A percentile compares a stretch with the other conserved stretches of the same genome.
phyloP scores from a whole-genome alignment of 2,888 invertebrate genomes.

The Idaea straminata region DNA sequence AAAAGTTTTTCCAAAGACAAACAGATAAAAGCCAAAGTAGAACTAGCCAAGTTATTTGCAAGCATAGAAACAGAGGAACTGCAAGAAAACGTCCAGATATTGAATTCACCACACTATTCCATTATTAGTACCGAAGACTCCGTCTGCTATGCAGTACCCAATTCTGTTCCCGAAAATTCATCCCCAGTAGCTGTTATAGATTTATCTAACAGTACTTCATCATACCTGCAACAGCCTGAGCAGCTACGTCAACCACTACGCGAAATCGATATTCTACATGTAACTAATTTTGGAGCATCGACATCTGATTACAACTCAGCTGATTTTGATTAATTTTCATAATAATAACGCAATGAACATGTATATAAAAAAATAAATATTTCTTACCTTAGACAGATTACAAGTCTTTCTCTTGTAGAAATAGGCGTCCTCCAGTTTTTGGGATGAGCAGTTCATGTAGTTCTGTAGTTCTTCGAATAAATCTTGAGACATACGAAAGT shows the following conservation, averaged over 20 bases:
- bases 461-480: constrained; percentile 13
- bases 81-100: constrained; percentile 8
- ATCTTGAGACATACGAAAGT: constrained; percentile 18
- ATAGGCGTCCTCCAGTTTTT: constrained; percentile 18
- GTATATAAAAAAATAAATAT: constrained; percentile 11
- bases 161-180: constrained; percentile 7
- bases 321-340: constrained; percentile 13
- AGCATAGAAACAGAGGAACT: constrained; percentile 12
- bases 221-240: constrained; percentile 14
- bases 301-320: no score
- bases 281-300: constrained; percentile 14
- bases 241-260: constrained; percentile 12
- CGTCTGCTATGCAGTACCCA: constrained; percentile 7
- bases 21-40: constrained; percentile 11
- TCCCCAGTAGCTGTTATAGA: constrained; percentile 15
- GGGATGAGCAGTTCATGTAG: constrained; percentile 12
- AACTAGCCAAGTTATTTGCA: constrained; percentile 14
- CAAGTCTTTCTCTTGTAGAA: constrained; percentile 18
- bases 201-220: constrained; percentile 13
- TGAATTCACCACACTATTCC: constrained; percentile 9
- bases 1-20: constrained; percentile 13
- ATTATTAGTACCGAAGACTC: constrained; percentile 7
- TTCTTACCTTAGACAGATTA: constrained; percentile 14
- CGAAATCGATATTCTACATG: constrained; percentile 13
- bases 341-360: constrained; percentile 13